A percentile compares a stretch with the other conserved stretches of the same genome.
These are phyloP conservation scores for Chromobotia macracanthus DNA, from an alignment of 2,797 vertebrate genomes.

Conservation along the genomic window DNA sequence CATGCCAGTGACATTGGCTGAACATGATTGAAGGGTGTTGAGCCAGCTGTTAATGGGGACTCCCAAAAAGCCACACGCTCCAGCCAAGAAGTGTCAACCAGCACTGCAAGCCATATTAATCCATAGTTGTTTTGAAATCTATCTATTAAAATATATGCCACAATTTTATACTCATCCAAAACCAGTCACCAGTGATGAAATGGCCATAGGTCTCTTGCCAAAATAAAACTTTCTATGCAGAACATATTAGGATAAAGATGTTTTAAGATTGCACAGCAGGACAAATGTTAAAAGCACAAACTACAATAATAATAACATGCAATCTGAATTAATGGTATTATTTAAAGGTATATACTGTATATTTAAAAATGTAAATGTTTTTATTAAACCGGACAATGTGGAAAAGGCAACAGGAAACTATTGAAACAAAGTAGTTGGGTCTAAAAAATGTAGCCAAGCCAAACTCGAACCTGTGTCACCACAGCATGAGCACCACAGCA, in stretches of 20 bases:
- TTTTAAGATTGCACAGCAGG: background rate
- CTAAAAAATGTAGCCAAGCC: too few species aligned
- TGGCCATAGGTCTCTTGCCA: conserved; percentile 12
- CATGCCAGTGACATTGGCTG: conserved; percentile 16
- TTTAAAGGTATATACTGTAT: too few species aligned
- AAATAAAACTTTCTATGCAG: conserved; percentile 13
- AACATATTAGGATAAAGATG: conserved; percentile 22
- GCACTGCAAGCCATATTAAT: conserved; percentile 32
- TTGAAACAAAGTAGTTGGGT: too few species aligned
- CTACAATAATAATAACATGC: too few species aligned
- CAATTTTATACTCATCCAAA: conserved; percentile 29
- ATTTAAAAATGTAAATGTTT: too few species aligned
- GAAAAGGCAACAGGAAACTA: background rate
- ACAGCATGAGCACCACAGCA: background rate
- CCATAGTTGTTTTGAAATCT: conserved; percentile 15
- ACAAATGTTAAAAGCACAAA: background rate
- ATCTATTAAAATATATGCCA: conserved; percentile 29
- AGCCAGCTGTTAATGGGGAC: conserved; percentile 40
- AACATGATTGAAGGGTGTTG: conserved; percentile 48
- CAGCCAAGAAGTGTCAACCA: conserved; percentile 32
- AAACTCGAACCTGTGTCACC: background rate
- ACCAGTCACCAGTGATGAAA: conserved; percentile 27
- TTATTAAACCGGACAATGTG: too few species aligned
- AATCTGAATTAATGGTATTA: too few species aligned
- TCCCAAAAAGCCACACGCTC: conserved; percentile 35